Evolutionary conservation across 2,113 vertebrate species (phyloP), one percentile per base, ranked within the genome.

Genomic region (Prionailurus bengalensis): DNA sequence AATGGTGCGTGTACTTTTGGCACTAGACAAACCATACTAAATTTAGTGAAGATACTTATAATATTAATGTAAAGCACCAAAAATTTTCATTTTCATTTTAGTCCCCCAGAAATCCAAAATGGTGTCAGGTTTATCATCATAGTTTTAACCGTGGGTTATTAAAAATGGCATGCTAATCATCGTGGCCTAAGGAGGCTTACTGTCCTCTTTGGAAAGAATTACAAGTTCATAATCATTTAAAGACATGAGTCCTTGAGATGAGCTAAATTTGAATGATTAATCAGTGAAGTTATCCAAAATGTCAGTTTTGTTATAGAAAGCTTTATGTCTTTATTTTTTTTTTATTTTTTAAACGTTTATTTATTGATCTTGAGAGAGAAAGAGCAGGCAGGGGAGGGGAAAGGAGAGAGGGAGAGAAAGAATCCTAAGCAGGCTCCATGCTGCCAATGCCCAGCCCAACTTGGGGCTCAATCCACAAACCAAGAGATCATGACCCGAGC

Each of bases 151-250:
- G 66, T 7, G 2, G 5, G 14, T 45, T 95, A 84, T 87, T 97
- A 80, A 80, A 92, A 93, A 86, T 83, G 68, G 7, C 53, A 84
- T 87, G 25, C n/a, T 89, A 48, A 66, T 88, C 48, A 95, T 94
- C 15, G 63, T 48, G 9, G 48, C 76, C 74, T 96, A 65, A 90
- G 78, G 78, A 92, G 55, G 31, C 83, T 84, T 85, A 70, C 68
- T 89, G 61, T 68, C 5, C 8, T 94, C 48, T 91, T 91, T 76
- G 33, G 65, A 91, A 93, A 94, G n/a, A 83, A 93, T 84, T 93
- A 65, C 1, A 39, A 13, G 21, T 83, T 96, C 94, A 96, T 93
- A 89, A 89, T 84, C 17, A 1, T 95, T 25, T 81, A 23, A 89
- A 94, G 1, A 81, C 16, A 2, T 33, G 19, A 95, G 33, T 53